Conservation (phyloP, 1,140 invertebrate genomes). For the Drosophila nigromelanica region DNA sequence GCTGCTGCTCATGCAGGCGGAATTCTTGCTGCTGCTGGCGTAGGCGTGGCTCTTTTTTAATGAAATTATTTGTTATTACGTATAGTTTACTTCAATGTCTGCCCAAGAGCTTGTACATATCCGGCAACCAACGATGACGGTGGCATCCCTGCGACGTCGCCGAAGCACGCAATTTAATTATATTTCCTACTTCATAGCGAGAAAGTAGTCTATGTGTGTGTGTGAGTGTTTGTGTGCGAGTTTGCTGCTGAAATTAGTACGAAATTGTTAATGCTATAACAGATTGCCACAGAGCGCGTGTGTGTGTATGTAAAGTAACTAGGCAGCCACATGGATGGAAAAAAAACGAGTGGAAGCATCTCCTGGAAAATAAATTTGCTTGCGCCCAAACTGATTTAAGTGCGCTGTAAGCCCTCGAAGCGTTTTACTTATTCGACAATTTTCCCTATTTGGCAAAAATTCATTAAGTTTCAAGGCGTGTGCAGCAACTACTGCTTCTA, state of each 20-base stretch:
- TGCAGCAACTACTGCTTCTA: not conserved
- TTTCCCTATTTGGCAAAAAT: constrained; percentile 12
- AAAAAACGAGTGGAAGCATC: constrained; percentile 13
- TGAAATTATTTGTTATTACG: constrained; percentile 62
- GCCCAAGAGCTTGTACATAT: constrained; percentile 32
- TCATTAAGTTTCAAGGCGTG: constrained; percentile 35
- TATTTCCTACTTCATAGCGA: constrained; percentile 44
- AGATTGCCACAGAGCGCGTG: constrained; percentile 51
- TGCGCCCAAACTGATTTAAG: constrained; percentile 69
- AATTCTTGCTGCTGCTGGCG: constrained; percentile 6
- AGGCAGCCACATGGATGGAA: constrained; percentile 19
- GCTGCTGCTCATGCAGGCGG: not conserved
- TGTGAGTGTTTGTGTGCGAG: constrained; percentile 35
- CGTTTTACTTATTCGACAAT: constrained; percentile 33
- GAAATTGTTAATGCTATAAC: constrained; percentile 81
- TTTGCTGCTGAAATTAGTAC: constrained; percentile 65
- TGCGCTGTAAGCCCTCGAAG: constrained; percentile 19
- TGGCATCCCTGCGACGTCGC: constrained; percentile 17
- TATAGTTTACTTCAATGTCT: constrained; percentile 34
- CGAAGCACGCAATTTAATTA: constrained; percentile 80
- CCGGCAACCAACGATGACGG: constrained; percentile 7
- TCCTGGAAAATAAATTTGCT: constrained; percentile 40
- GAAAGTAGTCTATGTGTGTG: constrained; percentile 12
- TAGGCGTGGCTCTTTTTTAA: constrained; percentile 48
- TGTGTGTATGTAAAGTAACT: constrained; percentile 45